Conservation (phyloP, 2,888 invertebrate genomes). For the Aleiodes leptofemur region DNA sequence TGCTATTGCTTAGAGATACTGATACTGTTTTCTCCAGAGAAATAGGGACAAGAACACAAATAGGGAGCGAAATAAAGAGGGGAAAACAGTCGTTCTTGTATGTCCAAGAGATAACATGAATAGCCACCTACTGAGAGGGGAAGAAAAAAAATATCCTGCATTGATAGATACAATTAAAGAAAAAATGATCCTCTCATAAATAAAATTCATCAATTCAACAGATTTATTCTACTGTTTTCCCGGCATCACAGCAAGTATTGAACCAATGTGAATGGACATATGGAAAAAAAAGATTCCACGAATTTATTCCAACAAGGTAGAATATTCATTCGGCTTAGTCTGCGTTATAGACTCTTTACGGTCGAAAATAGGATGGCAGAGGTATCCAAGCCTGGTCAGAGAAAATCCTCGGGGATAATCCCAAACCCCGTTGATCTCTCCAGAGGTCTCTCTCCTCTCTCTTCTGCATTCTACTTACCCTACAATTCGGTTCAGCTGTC, state of each 20-base stretch:
- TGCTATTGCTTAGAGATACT: constrained; percentile 9
- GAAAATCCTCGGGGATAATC: constrained; percentile 49
- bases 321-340: constrained; percentile 52
- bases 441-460: constrained; percentile 40
- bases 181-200: neutral
- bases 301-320: constrained; percentile 46
- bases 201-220: neutral
- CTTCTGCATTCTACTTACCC: neutral
- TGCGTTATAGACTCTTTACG: constrained; percentile 42
- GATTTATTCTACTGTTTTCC: neutral
- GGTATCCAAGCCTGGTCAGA: constrained; percentile 56
- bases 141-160: neutral
- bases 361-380: constrained; percentile 60
- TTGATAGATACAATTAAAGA: neutral
- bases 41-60: constrained; percentile 22
- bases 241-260: neutral
- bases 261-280: constrained; percentile 19
- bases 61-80: constrained; percentile 1
- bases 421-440: constrained; percentile 18
- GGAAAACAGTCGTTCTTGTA: neutral
- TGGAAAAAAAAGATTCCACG: neutral
- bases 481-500: constrained; percentile 9
- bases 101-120: constrained; percentile 1
- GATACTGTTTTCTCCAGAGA: constrained; percentile 16
- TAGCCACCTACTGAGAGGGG: neutral